Conservation (phyloP, 1,140 invertebrate species). For the Chionoecetes opilio region DNA sequence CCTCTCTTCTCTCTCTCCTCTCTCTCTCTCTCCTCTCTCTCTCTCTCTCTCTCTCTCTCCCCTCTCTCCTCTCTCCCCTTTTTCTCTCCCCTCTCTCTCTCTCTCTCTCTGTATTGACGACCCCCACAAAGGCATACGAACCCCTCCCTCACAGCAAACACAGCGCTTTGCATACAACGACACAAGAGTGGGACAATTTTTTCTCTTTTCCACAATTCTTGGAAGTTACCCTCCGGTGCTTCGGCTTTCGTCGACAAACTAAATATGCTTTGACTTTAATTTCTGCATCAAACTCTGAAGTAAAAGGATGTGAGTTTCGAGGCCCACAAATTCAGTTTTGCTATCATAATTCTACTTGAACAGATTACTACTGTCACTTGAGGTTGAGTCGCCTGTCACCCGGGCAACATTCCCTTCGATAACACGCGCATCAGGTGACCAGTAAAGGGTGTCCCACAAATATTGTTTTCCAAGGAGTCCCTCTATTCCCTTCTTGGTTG, state of each 20-base stretch:
- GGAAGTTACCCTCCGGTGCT: background rate
- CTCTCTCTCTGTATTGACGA: background rate
- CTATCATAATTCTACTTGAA: no score
- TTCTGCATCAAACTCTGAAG: background rate
- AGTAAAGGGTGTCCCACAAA: background rate
- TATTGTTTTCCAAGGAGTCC: background rate
- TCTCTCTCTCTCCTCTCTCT: background rate
- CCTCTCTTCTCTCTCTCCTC: background rate
- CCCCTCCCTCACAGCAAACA: conserved; percentile 4
- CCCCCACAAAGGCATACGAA: background rate
- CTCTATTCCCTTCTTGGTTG: background rate
- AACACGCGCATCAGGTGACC: background rate
- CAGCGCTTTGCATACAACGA: background rate
- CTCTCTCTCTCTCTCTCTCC: background rate
- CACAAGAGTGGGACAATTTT: background rate
- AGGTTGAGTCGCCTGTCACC: background rate
- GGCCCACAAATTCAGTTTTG: no score
- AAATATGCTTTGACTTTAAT: background rate
- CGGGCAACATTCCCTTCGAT: background rate
- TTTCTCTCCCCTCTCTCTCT: background rate
- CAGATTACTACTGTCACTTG: background rate
- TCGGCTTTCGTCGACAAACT: background rate
- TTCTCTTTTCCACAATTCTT: background rate
- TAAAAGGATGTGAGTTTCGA: no score
- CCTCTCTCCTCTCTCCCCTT: background rate